Evolutionary conservation across 92 coral and sea anemone genomes (phyloP).

Genomic region (Pocillopora grandis): DNA sequence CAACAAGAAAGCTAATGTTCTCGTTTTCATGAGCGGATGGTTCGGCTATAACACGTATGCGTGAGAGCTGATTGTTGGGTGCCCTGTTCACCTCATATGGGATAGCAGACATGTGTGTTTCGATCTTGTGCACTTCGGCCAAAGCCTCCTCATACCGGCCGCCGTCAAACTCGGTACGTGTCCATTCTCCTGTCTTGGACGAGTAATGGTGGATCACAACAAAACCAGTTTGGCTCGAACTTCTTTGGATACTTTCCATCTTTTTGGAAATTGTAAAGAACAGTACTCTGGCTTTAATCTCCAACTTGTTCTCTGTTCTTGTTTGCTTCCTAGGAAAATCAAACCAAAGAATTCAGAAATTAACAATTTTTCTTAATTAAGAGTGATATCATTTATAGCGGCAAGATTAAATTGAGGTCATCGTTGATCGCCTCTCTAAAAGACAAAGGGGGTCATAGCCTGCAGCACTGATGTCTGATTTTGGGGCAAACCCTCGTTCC

Average conservation of each 20-base stretch:
- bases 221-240: neutral
- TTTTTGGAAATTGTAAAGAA: constrained; percentile 25
- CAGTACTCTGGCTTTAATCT: neutral
- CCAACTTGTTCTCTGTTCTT: neutral
- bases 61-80: neutral
- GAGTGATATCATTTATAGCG: no score
- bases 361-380: no score
- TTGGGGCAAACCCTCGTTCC: no score
- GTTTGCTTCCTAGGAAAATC: neutral
- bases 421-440: no score
- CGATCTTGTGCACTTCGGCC: neutral
- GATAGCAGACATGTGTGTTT: neutral
- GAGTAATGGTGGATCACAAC: neutral
- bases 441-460: no score
- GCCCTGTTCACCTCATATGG: neutral
- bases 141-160: neutral
- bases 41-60: neutral
- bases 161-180: neutral
- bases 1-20: neutral
- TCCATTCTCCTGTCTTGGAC: constrained; percentile 4
- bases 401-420: no score
- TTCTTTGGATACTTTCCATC: neutral
- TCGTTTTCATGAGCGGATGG: neutral
- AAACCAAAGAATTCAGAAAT: neutral
- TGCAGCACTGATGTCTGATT: no score